These are phyloP conservation scores for Thinocorus orbignyianus DNA, from an alignment of 2,113 vertebrate genomes.

Conservation along the genomic window DNA sequence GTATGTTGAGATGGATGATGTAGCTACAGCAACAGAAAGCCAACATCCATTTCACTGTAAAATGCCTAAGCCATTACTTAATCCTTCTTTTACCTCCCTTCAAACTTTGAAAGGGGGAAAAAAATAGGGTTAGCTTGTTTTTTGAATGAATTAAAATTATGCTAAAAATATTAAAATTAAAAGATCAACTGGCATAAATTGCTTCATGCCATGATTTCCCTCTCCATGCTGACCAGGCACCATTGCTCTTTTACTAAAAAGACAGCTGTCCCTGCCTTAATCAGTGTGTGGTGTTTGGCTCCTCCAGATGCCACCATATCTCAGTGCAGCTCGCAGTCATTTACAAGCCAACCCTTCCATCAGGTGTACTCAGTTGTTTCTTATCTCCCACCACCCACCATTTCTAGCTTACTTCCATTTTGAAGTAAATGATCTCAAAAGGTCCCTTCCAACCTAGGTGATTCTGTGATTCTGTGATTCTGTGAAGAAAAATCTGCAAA, in stretches of 20 bases:
- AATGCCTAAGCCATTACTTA: conserved; percentile 21
- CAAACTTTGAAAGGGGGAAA: neutral
- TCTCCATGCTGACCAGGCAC: neutral
- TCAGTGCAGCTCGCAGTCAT: neutral
- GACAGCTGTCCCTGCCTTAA: neutral
- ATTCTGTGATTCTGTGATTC: no score
- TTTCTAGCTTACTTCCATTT: neutral
- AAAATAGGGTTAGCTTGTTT: neutral
- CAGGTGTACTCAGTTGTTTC: neutral
- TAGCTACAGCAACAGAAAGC: conserved; percentile 35
- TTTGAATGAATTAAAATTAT: neutral
- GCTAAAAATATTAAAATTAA: neutral
- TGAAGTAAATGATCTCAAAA: no score
- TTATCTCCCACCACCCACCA: neutral
- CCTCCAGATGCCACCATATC: neutral
- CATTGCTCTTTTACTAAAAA: neutral
- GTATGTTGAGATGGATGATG: conserved; percentile 33
- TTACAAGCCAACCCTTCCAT: neutral
- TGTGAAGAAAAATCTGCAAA: neutral
- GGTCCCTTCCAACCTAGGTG: no score
- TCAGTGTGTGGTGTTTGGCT: neutral
- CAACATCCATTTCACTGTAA: conserved; percentile 24
- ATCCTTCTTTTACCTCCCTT: neutral
- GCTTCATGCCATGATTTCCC: neutral
- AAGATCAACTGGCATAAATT: neutral